Conservation (phyloP, 1,140 invertebrate genomes). For the Rhopalosiphum maidis region DNA sequence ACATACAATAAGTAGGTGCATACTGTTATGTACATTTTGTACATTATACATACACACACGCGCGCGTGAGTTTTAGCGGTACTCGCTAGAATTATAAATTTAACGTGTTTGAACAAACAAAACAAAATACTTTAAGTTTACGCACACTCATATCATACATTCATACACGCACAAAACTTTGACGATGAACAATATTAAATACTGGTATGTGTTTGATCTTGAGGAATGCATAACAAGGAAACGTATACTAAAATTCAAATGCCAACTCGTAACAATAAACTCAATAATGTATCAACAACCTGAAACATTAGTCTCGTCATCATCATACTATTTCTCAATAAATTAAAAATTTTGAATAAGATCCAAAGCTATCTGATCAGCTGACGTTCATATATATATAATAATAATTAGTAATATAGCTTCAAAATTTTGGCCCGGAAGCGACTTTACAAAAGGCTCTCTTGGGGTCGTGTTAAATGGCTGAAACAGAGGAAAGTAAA, state of each 20-base stretch:
- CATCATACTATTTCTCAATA: neutral
- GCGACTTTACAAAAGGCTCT: neutral
- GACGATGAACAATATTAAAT: neutral
- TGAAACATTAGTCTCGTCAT: neutral
- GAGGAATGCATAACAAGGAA: too few relatives aligned
- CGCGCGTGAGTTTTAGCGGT: too few relatives aligned
- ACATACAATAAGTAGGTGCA: too few relatives aligned
- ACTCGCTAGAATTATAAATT: neutral
- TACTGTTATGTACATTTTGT: too few relatives aligned
- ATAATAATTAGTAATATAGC: neutral
- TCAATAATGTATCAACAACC: neutral
- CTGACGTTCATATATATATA: too few relatives aligned
- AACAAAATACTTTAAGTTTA: neutral
- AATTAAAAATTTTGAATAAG: neutral
- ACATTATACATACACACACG: too few relatives aligned
- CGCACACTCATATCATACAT: neutral
- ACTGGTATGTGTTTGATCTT: neutral
- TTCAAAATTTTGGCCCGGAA: neutral
- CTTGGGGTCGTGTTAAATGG: neutral
- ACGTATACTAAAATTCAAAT: neutral
- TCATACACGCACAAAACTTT: neutral
- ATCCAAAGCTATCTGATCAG: neutral
- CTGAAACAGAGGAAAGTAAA: neutral
- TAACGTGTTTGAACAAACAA: neutral
- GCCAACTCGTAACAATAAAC: neutral